A percentile compares a stretch with the other conserved stretches of the same genome.
Evolutionary conservation across 1,140 invertebrate genomes (phyloP).

Genomic region (Arion vulgaris): DNA sequence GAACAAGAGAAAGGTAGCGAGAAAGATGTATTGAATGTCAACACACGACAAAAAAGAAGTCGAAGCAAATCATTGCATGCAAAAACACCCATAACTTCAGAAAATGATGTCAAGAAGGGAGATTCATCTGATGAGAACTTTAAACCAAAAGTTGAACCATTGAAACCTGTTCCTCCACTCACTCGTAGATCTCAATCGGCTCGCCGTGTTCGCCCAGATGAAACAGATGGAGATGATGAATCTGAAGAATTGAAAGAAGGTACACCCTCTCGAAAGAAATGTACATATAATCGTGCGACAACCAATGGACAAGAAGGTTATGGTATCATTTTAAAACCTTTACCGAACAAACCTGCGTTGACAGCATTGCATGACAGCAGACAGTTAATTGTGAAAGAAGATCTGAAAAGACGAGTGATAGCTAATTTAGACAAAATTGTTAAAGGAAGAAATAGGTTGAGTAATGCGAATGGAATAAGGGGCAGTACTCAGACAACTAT

Average conservation of each 20-base stretch:
- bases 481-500: conserved; percentile 46
- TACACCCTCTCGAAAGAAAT: not conserved
- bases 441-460: conserved; percentile 18
- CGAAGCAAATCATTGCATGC: not conserved
- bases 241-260: not conserved
- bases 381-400: conserved; percentile 56
- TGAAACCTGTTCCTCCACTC: not conserved
- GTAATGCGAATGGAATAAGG: conserved; percentile 43
- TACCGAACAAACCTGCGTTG: conserved; percentile 54
- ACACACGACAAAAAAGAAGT: not conserved
- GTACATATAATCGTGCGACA: not conserved
- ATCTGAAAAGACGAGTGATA: conserved; percentile 39
- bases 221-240: conserved; percentile 25
- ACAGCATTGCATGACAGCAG: conserved; percentile 48
- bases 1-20: not conserved
- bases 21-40: not conserved
- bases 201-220: conserved; percentile 12
- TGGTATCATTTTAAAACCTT: conserved; percentile 40
- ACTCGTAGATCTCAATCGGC: not conserved
- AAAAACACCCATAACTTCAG: not conserved
- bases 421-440: not conserved
- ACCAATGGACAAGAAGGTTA: not conserved
- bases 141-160: not conserved
- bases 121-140: conserved; percentile 23
- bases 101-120: conserved; percentile 1